Base-by-base conservation (phyloP, 2,888 invertebrate genomes). In the Odontomyia ornata region DNA sequence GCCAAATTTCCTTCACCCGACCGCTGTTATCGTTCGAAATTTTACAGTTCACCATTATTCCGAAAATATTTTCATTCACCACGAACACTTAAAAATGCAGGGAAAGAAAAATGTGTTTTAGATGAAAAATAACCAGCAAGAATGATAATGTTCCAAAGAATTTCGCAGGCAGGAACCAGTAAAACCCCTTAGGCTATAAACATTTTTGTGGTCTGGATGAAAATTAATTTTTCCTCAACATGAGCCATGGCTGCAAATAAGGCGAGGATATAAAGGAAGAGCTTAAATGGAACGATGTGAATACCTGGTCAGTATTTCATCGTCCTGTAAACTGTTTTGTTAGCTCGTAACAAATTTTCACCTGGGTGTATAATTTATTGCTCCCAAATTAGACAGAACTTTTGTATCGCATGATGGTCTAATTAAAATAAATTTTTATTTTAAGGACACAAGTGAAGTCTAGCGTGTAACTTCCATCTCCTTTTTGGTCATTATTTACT, bases 201-300 rank as follows among this genome's bases (percentile, higher is more conserved):
- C 23, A 62, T 62, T 7, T 62, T 62, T 62, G 62, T 62, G 62
- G 62, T 25, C 62, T 27, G 62, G 62, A 62, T 62, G 62, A 62
- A 62, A 62, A 62, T 62, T 62, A 62, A 62, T 62, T 62, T 52
- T 62, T 62, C 62, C 27, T 9, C 5, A 13, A 9, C 36, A 9
- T 36, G 36, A 36, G 36, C 36, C 9, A 36, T 36, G 36, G 36
- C n/a, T n/a, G n/a, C n/a, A 25, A 62, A 62, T 27, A 27, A 62
- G 25, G 25, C 3, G 27, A 13, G 27, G 5, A 62, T 15, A 9
- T 5, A 36, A 36, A 9, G 9, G 36, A 9, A 36, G 36, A 36
- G 36, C 9, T 36, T 36, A 3, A 9, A 36, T 9, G 3, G 36
- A 36, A 36, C 36, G 9, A 9, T 3, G 36, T 36, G 36, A 9